Evolutionary conservation across 35 echinoderm and acorn worm genomes (phyloP).

Genomic region (Diadema setosum): DNA sequence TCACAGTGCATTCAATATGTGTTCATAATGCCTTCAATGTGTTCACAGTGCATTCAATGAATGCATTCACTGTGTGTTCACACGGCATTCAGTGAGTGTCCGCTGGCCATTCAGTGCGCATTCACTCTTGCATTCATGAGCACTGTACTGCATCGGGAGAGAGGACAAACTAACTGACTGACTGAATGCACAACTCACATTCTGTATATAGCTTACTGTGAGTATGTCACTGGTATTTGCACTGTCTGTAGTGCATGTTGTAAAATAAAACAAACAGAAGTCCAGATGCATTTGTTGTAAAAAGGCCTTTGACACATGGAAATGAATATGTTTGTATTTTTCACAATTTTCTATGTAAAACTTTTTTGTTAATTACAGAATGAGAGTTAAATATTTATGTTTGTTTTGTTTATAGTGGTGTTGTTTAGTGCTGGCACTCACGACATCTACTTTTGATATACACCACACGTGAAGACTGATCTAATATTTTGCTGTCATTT

Average conservation of each 20-base stretch:
- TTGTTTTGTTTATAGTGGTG: neutral
- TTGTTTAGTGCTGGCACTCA: constrained; percentile 22
- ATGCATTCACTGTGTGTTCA: no score
- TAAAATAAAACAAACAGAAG: neutral
- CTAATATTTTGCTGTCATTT: no score
- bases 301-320: neutral
- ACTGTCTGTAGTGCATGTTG: neutral
- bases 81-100: no score
- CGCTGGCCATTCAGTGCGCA: neutral
- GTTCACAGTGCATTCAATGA: no score
- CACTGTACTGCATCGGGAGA: neutral
- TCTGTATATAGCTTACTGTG: neutral
- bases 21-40: no score
- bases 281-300: neutral
- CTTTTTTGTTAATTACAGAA: neutral
- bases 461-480: no score
- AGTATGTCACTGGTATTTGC: neutral
- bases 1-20: neutral
- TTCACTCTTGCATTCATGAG: neutral
- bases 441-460: no score
- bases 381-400: neutral
- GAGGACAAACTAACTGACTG: no score
- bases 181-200: neutral
- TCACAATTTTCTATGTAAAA: constrained; percentile 4
- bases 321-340: constrained; percentile 4